Evolutionary conservation across 2,888 invertebrate genomes (phyloP).

Genomic region (Drosophila bunnanda): DNA sequence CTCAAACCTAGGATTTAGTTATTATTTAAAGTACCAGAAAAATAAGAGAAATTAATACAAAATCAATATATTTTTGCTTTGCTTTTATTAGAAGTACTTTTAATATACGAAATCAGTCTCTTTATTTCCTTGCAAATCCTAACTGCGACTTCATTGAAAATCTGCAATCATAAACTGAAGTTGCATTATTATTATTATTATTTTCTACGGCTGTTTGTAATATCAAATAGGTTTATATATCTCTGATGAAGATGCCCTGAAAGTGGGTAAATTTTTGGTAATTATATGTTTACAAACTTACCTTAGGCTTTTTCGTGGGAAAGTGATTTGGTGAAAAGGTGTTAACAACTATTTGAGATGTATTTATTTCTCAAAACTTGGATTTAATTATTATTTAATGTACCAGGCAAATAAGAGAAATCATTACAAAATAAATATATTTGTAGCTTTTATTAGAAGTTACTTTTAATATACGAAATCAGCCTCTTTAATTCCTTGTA

Average conservation of each 20-base stretch:
- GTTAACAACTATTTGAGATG: neutral
- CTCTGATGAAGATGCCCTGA: neutral
- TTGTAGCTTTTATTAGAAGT: neutral
- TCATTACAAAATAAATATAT: neutral
- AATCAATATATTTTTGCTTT: too few species aligned
- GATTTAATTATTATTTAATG: too few species aligned
- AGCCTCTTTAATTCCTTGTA: neutral
- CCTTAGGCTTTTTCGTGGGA: neutral
- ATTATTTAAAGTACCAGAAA: neutral
- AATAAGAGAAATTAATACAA: neutral
- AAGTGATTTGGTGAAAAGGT: neutral
- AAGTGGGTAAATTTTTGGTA: slow-evolving; percentile 4
- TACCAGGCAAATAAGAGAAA: neutral
- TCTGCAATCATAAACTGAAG: slow-evolving; percentile 34
- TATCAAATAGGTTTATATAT: slow-evolving; percentile 5
- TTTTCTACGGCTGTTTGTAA: slow-evolving; percentile 10
- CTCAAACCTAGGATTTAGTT: neutral
- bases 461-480: neutral
- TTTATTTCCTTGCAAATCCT: too few species aligned
- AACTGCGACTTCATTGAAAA: slow-evolving; percentile 28
- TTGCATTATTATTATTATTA: slow-evolving; percentile 42
- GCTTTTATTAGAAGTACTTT: slow-evolving; percentile 1
- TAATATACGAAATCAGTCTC: neutral
- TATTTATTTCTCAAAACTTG: too few species aligned
- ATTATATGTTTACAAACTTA: neutral